Percentiles rank a stretch among this genome's conserved stretches.
Evolutionary conservation across 2,888 invertebrate species (phyloP).

Genomic region (Callinectes sapidus): DNA sequence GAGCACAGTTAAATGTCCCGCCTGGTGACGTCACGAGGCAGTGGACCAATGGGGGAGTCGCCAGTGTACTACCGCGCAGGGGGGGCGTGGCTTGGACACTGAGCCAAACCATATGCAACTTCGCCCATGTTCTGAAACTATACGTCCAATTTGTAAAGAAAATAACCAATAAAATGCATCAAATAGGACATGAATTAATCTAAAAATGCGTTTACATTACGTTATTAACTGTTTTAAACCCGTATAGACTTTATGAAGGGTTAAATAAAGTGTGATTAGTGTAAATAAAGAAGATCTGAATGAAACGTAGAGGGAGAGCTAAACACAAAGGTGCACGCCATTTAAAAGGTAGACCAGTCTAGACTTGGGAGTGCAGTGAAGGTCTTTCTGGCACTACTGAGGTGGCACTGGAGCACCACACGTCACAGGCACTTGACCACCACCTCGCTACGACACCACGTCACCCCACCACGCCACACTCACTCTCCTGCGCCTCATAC

Average conservation of each 20-base stretch:
- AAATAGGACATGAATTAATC: background rate
- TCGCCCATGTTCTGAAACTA: background rate
- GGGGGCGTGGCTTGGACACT: background rate
- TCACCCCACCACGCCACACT: background rate
- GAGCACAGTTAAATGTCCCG: background rate
- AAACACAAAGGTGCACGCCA: background rate
- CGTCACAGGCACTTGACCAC: background rate
- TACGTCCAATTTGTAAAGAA: background rate
- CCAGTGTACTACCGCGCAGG: constrained; percentile 27
- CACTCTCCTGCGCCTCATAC: background rate
- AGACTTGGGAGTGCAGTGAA: no score
- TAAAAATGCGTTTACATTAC: background rate
- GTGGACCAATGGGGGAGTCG: background rate
- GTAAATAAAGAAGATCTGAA: background rate
- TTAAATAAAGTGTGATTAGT: background rate
- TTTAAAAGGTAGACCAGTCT: background rate
- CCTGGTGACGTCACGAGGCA: background rate
- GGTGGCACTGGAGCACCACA: background rate
- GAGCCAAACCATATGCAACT: background rate
- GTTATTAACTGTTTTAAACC: background rate
- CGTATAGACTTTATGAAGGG: background rate
- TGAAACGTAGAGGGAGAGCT: background rate
- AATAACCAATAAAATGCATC: background rate
- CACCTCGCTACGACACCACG: background rate
- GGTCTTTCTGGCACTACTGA: background rate